phyloP scores from a whole-genome alignment of 2,888 invertebrate genomes.

The Aphodius sticticus region DNA sequence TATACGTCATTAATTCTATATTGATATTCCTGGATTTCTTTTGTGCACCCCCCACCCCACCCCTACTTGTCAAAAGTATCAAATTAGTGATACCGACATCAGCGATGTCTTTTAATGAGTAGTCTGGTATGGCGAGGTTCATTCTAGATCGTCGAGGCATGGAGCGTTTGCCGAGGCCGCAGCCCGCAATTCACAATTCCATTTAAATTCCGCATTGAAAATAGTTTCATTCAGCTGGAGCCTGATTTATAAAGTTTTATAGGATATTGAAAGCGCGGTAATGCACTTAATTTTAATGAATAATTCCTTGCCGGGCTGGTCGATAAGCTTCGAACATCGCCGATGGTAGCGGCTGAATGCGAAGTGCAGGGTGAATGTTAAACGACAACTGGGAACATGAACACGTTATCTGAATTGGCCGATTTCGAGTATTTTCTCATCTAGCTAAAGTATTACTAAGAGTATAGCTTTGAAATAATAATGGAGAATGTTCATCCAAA shows the following conservation, averaged over 20 bases:
- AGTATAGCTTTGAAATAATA: no score
- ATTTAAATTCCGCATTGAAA: slow-evolving; percentile 17
- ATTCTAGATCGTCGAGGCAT: neutral
- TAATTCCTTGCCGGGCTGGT: neutral
- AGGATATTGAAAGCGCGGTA: slow-evolving; percentile 4
- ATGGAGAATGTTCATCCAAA: no score
- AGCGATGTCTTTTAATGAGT: neutral
- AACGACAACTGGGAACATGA: neutral
- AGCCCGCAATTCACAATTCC: slow-evolving; percentile 11
- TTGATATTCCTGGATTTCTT: no score
- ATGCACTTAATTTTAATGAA: slow-evolving; percentile 4
- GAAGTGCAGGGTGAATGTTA: neutral
- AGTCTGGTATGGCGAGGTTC: neutral
- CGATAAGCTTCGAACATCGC: neutral
- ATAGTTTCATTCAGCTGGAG: neutral
- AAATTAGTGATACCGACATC: neutral
- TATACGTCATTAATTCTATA: no score
- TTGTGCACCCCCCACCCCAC: neutral
- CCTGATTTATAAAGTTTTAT: slow-evolving; percentile 4
- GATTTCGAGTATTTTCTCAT: no score
- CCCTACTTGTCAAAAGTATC: neutral
- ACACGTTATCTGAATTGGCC: neutral
- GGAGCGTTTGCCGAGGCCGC: neutral
- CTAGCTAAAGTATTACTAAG: no score
- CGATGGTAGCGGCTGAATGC: neutral